phyloP scores from a whole-genome alignment of 2,888 invertebrate species.

The Icerya purchasi region DNA sequence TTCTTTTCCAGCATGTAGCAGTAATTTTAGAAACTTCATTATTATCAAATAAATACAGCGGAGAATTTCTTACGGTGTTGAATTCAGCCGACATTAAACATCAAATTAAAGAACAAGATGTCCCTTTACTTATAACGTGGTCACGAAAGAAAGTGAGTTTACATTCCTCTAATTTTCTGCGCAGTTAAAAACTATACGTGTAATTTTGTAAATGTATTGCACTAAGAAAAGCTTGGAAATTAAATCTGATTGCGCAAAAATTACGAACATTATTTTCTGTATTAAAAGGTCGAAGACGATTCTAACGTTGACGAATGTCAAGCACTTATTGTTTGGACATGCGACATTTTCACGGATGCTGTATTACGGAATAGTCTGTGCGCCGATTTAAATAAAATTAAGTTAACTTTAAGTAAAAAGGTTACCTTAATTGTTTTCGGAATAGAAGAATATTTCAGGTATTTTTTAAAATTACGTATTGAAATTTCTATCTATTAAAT shows the following conservation, averaged over 20 bases:
- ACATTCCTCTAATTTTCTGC: no score
- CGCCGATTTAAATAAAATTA: not conserved
- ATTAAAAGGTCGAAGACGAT: not conserved
- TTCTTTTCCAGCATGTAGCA: slow-evolving; percentile 28
- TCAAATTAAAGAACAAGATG: slow-evolving; percentile 15
- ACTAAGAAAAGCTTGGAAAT: no score
- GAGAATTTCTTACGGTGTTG: slow-evolving; percentile 18
- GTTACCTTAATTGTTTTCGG: slow-evolving; percentile 28
- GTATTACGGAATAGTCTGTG: not conserved
- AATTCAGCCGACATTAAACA: slow-evolving; percentile 18
- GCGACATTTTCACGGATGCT: slow-evolving; percentile 13
- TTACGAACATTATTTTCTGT: not conserved
- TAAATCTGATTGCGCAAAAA: no score
- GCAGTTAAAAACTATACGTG: no score
- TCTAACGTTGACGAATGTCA: slow-evolving; percentile 15
- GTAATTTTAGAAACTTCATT: slow-evolving; percentile 27
- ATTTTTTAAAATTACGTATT: slow-evolving; percentile 6
- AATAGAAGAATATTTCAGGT: slow-evolving; percentile 29
- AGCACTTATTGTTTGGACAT: slow-evolving; percentile 15
- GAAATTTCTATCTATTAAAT: not conserved
- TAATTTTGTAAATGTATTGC: no score
- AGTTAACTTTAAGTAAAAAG: slow-evolving; percentile 19
- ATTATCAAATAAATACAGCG: slow-evolving; percentile 23
- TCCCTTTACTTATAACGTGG: slow-evolving; percentile 20
- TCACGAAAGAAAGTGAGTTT: slow-evolving; percentile 14